Evolutionary conservation across 2,888 invertebrate genomes (phyloP).

Genomic region (Synergus japonicus): DNA sequence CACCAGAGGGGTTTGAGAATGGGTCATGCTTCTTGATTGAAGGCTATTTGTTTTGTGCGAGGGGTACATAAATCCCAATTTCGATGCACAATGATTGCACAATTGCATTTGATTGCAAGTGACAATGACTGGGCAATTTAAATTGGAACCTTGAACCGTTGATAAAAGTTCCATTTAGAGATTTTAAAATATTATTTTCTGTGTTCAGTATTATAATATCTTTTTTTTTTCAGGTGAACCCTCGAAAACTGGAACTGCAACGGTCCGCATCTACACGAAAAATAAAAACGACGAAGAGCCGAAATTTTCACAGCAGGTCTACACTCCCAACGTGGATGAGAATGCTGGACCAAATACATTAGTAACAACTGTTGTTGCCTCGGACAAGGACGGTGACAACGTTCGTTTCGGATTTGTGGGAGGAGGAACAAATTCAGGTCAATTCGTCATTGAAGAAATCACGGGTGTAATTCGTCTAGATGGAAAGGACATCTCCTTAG

Average conservation of each 20-base stretch:
- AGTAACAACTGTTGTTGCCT: constrained; percentile 97
- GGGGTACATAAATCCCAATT: not conserved
- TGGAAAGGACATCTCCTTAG: constrained; percentile 90
- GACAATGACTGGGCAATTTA: not conserved
- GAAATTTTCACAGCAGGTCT: constrained; percentile 97
- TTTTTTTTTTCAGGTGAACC: constrained; percentile 83
- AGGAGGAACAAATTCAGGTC: constrained; percentile 92
- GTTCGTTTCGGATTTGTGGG: constrained; percentile 95
- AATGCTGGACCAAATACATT: constrained; percentile 96
- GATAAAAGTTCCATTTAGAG: not conserved
- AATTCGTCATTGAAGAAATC: constrained; percentile 96
- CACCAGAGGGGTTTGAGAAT: not conserved
- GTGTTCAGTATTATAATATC: not conserved
- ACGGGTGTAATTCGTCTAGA: constrained; percentile 95
- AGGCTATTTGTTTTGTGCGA: constrained; percentile 4
- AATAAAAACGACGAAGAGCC: constrained; percentile 99
- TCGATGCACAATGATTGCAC: not conserved
- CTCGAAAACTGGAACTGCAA: constrained; percentile 93
- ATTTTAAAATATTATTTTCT: too few species aligned
- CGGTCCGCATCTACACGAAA: constrained; percentile 96
- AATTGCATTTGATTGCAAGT: not conserved
- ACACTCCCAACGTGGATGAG: constrained; percentile 97
- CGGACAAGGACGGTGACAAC: constrained; percentile 98
- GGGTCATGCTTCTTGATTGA: not conserved
- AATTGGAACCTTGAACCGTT: not conserved